phyloP scores from a whole-genome alignment of 2,797 vertebrate genomes.

The Enteromius thamalakanensis region DNA sequence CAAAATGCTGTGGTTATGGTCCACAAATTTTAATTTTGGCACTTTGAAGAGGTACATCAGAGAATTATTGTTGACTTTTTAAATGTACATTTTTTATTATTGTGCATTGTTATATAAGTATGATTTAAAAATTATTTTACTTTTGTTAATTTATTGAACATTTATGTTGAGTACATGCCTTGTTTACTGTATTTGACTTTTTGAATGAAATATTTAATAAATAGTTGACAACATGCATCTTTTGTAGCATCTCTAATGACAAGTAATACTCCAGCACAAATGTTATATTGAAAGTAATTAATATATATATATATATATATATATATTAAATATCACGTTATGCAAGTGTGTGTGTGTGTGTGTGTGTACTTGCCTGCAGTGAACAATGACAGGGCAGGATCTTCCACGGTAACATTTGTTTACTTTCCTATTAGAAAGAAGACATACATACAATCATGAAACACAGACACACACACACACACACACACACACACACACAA shows the following conservation, averaged over 20 bases:
- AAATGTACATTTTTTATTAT: neutral
- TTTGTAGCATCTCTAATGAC: neutral
- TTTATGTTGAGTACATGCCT: neutral
- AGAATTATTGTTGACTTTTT: neutral
- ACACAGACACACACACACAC: slow-evolving; percentile 37
- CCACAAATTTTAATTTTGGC: neutral
- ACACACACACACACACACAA: slow-evolving; percentile 37
- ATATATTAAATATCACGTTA: neutral
- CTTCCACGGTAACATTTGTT: slow-evolving; percentile 99
- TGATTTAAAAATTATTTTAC: neutral
- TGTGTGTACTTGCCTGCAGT: slow-evolving; percentile 92
- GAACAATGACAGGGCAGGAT: slow-evolving; percentile 96
- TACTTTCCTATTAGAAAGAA: slow-evolving; percentile 91
- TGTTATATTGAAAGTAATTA: neutral
- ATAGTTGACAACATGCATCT: neutral
- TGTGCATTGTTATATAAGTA: neutral
- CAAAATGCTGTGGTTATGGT: neutral
- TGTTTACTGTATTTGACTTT: neutral
- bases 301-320: neutral
- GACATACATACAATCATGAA: slow-evolving; percentile 67
- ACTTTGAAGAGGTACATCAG: neutral
- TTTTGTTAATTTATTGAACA: neutral
- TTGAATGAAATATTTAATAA: neutral
- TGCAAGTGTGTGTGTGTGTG: neutral
- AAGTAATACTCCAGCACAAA: neutral